Evolutionary conservation across 2,888 invertebrate genomes (phyloP).

Genomic region (Cheilosia scutellata): DNA sequence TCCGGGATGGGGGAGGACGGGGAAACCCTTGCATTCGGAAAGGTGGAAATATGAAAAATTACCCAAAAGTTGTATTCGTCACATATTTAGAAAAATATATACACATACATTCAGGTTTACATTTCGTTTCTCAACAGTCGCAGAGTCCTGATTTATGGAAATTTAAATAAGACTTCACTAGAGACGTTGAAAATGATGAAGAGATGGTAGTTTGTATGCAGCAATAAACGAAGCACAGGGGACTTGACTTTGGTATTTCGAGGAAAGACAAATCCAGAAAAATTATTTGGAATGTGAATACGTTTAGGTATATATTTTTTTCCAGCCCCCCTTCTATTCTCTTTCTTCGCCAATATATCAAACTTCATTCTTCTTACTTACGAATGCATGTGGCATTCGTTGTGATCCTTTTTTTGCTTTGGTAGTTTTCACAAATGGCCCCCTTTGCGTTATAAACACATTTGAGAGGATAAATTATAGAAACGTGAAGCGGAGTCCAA

Average conservation of each 20-base stretch:
- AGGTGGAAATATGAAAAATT: conserved; percentile 75
- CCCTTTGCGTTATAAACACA: conserved; percentile 39
- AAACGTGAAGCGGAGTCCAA: conserved; percentile 50
- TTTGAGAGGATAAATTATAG: conserved; percentile 48
- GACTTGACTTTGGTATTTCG: conserved; percentile 56
- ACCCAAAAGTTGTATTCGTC: conserved; percentile 70
- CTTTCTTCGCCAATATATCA: conserved; percentile 51
- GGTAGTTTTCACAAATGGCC: conserved; percentile 47
- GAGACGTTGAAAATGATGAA: conserved; percentile 73
- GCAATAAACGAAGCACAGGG: conserved; percentile 62
- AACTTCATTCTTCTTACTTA: conserved; percentile 57
- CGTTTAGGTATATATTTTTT: conserved; percentile 44
- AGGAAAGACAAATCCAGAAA: conserved; percentile 76
- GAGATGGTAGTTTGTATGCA: conserved; percentile 74
- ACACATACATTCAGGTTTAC: conserved; percentile 30
- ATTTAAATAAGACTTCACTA: conserved; percentile 77
- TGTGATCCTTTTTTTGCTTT: conserved; percentile 31
- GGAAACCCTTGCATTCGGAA: conserved; percentile 45
- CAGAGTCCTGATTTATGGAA: conserved; percentile 77
- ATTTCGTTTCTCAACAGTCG: conserved; percentile 64
- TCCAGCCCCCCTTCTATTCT: neutral
- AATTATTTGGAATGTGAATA: conserved; percentile 76
- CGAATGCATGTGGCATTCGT: conserved; percentile 55
- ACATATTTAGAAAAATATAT: conserved; percentile 61
- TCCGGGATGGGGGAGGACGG: conserved; percentile 1